These are phyloP conservation scores for Sebastiscus tertius DNA, from an alignment of 2,797 vertebrate genomes.

Conservation along the genomic window DNA sequence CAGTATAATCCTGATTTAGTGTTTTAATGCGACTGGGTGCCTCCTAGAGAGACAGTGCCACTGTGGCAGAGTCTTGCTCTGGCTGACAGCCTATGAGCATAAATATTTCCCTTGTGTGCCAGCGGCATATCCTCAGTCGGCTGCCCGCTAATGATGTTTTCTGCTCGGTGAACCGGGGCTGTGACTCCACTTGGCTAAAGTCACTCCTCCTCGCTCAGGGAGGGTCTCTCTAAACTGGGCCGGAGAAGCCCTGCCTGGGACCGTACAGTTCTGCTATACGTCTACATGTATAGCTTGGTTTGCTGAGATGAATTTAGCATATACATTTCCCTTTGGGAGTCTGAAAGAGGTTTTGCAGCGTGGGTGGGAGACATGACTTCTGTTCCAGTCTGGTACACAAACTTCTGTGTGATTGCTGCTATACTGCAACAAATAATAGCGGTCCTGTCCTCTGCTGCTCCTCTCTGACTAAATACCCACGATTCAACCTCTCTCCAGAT, in stretches of 20 bases:
- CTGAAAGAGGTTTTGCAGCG: not conserved
- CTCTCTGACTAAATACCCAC: not conserved
- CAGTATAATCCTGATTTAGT: not conserved
- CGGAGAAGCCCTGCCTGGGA: not conserved
- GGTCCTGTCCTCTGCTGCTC: not conserved
- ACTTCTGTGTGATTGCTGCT: not conserved
- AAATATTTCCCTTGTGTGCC: conserved; percentile 51
- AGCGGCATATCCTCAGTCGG: conserved; percentile 46
- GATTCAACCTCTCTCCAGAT: not conserved
- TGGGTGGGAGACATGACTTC: conserved; percentile 3
- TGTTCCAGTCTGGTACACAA: conserved; percentile 23
- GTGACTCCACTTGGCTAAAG: conserved; percentile 31
- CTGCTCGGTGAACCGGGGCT: conserved; percentile 40
- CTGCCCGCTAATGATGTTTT: conserved; percentile 50
- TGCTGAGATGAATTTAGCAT: not conserved
- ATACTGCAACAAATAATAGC: conserved; percentile 7
- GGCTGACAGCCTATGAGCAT: conserved; percentile 14
- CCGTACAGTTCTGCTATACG: not conserved
- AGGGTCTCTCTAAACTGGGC: not conserved
- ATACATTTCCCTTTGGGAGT: not conserved
- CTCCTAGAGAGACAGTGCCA: not conserved
- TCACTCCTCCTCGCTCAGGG: conserved; percentile 10
- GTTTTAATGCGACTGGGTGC: not conserved
- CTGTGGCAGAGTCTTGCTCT: not conserved
- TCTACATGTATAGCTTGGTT: not conserved